phyloP scores from a whole-genome alignment of 2,113 vertebrate species.

The Alectura lathami region DNA sequence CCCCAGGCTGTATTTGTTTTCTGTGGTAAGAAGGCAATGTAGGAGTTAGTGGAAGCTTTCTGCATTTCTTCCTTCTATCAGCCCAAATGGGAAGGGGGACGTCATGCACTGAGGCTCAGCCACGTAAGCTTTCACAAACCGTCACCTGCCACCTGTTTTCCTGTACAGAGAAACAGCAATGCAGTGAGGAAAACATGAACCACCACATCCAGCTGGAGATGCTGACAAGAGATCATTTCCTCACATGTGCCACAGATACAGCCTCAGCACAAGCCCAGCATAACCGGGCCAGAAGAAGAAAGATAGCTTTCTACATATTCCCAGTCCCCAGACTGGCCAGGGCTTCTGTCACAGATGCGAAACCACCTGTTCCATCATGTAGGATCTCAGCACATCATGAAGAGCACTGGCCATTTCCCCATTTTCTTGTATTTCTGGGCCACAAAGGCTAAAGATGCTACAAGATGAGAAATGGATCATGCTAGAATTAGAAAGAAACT shows the following conservation, averaged over 20 bases:
- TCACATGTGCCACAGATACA: neutral
- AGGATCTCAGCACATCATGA: neutral
- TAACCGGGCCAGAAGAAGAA: neutral
- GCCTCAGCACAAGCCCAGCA: neutral
- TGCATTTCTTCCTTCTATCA: constrained; percentile 33
- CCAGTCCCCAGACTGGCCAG: neutral
- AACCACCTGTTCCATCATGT: neutral
- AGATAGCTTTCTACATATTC: neutral
- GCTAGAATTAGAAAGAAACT: neutral
- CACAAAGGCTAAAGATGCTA: neutral
- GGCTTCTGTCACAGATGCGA: neutral
- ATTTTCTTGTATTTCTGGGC: neutral
- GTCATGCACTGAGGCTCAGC: neutral
- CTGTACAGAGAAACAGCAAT: neutral
- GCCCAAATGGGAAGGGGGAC: neutral
- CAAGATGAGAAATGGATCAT: neutral
- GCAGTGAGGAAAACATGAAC: neutral
- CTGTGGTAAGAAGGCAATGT: neutral
- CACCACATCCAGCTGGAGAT: constrained; percentile 12
- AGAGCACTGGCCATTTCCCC: neutral
- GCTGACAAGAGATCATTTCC: neutral
- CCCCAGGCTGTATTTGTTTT: constrained; percentile 9
- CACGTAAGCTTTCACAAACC: neutral
- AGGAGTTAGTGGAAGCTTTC: neutral
- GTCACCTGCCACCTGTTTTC: constrained; percentile 35